A percentile compares a stretch with the other conserved stretches of the same genome.
Evolutionary conservation across 2,797 vertebrate genomes (phyloP).

Genomic region (Tarsius wallacei): DNA sequence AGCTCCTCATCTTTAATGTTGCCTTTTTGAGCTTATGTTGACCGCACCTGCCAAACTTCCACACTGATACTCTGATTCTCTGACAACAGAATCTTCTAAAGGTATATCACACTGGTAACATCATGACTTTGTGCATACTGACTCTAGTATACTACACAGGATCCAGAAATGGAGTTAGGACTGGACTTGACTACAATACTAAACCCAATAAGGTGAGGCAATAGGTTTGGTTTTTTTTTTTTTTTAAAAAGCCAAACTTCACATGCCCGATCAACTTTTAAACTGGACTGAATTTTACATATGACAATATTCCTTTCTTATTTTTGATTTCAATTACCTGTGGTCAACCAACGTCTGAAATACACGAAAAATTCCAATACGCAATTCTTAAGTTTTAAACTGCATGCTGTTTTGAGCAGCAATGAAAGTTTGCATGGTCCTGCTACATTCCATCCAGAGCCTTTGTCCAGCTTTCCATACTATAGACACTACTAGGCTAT

Average conservation of each 20-base stretch:
- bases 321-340: background rate
- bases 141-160: background rate
- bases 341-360: background rate
- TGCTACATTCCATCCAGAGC: background rate
- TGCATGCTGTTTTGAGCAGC: background rate
- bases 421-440: background rate
- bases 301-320: background rate
- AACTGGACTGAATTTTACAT: slow-evolving; percentile 9
- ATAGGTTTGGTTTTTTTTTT: background rate
- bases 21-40: background rate
- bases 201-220: background rate
- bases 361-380: background rate
- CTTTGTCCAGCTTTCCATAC: background rate
- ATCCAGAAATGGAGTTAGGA: background rate
- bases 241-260: background rate
- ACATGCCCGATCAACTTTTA: background rate
- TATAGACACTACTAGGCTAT: background rate
- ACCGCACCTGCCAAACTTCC: background rate
- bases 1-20: background rate
- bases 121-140: background rate
- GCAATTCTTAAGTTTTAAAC: background rate
- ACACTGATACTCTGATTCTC: background rate
- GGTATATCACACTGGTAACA: background rate
- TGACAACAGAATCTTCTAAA: background rate
- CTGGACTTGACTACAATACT: background rate